Percentiles rank a stretch among this genome's conserved stretches.
phyloP scores from a whole-genome alignment of 2,888 invertebrate species.

The Didymodactylos carnosus region DNA sequence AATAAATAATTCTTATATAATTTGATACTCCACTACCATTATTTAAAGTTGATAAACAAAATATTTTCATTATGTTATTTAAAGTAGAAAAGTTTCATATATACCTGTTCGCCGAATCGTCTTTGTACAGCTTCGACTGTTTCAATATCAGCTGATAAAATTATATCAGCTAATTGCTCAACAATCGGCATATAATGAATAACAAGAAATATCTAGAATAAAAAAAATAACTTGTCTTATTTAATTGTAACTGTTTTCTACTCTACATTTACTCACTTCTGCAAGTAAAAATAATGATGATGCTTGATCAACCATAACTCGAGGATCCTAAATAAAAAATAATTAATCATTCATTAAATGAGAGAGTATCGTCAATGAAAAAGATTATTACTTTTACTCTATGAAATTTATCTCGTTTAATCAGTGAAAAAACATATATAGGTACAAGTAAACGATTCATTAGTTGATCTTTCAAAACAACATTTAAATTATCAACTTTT shows the following conservation, averaged over 20 bases:
- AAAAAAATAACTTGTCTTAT: not conserved
- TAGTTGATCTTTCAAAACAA: slow-evolving; percentile 75
- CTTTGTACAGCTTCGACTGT: not conserved
- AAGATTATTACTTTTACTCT: not conserved
- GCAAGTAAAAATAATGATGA: not conserved
- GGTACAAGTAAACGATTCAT: slow-evolving; percentile 76
- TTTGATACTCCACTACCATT: not conserved
- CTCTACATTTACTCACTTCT: not conserved
- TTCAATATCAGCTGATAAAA: not conserved
- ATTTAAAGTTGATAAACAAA: no score
- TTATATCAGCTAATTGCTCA: not conserved
- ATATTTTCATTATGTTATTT: no score
- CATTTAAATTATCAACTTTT: slow-evolving; percentile 72
- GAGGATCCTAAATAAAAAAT: not conserved
- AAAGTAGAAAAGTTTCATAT: no score
- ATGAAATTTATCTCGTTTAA: slow-evolving; percentile 38
- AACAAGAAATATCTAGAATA: not conserved
- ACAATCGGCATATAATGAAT: not conserved
- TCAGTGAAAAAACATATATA: slow-evolving; percentile 72
- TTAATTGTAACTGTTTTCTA: not conserved
- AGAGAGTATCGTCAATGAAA: not conserved
- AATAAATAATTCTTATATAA: not conserved
- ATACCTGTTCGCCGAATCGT: not conserved
- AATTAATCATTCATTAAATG: not conserved
- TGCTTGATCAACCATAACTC: not conserved